Percentiles rank a stretch among this genome's conserved stretches.
These are phyloP conservation scores for Halcyon leucocephala DNA, from an alignment of 2,797 vertebrate genomes.

Conservation along the genomic window DNA sequence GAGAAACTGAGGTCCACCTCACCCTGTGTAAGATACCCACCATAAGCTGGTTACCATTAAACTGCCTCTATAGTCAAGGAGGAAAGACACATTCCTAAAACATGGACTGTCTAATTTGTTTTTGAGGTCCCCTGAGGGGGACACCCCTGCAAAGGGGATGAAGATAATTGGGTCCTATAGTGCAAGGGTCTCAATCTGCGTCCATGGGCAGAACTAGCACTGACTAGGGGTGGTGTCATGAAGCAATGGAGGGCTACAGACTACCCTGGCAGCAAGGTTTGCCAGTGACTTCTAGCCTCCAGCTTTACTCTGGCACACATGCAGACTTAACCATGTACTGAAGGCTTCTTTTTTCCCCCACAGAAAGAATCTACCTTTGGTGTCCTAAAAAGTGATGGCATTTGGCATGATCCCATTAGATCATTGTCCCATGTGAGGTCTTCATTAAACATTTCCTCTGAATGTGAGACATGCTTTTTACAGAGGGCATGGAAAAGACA, in stretches of 20 bases:
- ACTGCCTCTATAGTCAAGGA: not conserved
- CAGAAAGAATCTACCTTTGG: not conserved
- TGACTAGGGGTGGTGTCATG: fast-evolving
- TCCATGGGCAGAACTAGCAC: not conserved
- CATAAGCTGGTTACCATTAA: not conserved
- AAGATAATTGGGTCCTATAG: not conserved
- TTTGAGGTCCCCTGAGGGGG: not conserved
- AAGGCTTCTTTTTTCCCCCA: not conserved
- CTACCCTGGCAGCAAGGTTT: not conserved
- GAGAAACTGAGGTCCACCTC: not conserved
- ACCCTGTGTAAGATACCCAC: not conserved
- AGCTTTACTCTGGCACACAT: not conserved
- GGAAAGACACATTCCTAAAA: not conserved
- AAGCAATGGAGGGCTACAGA: not conserved
- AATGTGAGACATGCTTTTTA: not conserved
- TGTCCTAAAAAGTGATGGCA: not conserved
- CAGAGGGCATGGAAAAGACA: not conserved
- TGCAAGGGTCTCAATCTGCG: not conserved
- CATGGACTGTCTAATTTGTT: not conserved
- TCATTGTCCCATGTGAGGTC: not conserved
- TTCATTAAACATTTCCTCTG: not conserved
- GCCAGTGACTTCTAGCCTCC: not conserved
- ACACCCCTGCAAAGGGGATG: not conserved
- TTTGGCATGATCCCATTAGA: not conserved
- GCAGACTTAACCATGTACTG: not conserved